Conservation (phyloP, 1,140 invertebrate genomes). For the Odontomachus brunneus region DNA sequence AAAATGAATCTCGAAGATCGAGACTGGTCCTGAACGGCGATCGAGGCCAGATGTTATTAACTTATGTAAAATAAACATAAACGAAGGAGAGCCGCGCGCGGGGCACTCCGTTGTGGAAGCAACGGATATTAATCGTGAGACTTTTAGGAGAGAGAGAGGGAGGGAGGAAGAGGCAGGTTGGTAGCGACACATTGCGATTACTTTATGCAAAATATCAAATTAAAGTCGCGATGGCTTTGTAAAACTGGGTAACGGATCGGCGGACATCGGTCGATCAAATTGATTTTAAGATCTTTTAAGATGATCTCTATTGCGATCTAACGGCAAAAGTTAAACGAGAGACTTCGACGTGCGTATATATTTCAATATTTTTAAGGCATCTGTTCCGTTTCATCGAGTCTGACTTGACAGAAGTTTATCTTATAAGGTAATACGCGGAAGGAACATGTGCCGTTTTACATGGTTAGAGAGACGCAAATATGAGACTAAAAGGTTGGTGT, state of each 20-base stretch:
- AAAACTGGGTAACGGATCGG: slow-evolving; percentile 6
- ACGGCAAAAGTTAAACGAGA: neutral
- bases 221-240: slow-evolving; percentile 27
- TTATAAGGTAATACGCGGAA: no score
- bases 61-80: slow-evolving; percentile 49
- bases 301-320: neutral
- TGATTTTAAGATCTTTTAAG: slow-evolving; percentile 9
- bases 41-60: slow-evolving; percentile 67
- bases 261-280: slow-evolving; percentile 1
- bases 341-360: neutral
- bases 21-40: slow-evolving; percentile 54
- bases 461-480: neutral
- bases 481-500: neutral
- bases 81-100: slow-evolving; percentile 35
- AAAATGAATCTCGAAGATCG: slow-evolving; percentile 64
- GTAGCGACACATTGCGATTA: slow-evolving; percentile 44
- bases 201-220: slow-evolving; percentile 32
- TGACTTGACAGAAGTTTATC: neutral
- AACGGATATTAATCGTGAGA: slow-evolving; percentile 47
- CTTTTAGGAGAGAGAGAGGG: slow-evolving; percentile 25
- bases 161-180: neutral
- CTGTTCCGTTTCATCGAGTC: slow-evolving; percentile 6
- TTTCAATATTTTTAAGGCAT: neutral
- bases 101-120: slow-evolving; percentile 28
- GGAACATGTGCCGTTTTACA: neutral